phyloP scores from a whole-genome alignment of 2,113 vertebrate genomes.

The Struthidea cinerea region DNA sequence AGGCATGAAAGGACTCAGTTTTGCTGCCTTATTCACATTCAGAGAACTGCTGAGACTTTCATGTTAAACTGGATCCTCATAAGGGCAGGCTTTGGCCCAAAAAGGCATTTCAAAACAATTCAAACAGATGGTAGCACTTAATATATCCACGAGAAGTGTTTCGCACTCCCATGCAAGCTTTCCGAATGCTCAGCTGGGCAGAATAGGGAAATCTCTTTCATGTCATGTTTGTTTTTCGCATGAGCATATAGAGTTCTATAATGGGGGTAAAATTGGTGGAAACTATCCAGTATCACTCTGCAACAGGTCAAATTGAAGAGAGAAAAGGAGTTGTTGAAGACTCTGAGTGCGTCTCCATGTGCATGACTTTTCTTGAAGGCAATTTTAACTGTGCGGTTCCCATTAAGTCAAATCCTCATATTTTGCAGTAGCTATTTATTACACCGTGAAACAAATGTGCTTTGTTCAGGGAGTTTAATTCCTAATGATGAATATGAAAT shows the following conservation, averaged over 20 bases:
- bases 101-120: conserved; percentile 56
- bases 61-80: conserved; percentile 37
- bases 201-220: conserved; percentile 7
- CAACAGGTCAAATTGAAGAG: neutral
- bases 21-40: conserved; percentile 9
- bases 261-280: neutral
- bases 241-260: neutral
- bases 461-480: neutral
- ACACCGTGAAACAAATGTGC: neutral
- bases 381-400: neutral
- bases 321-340: neutral
- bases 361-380: neutral
- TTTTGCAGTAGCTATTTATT: neutral
- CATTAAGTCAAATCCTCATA: neutral
- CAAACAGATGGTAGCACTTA: conserved; percentile 61
- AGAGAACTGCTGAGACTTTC: conserved; percentile 12
- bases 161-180: neutral
- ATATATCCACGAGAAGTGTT: conserved; percentile 28
- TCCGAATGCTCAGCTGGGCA: neutral
- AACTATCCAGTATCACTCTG: neutral
- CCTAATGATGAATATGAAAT: conserved; percentile 7
- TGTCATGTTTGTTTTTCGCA: conserved; percentile 6
- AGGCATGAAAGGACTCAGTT: neutral
- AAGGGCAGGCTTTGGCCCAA: conserved; percentile 50
- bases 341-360: neutral